Base-by-base conservation (phyloP, 2,113 vertebrate genomes). In the Leptobrachium ailaonicum region DNA sequence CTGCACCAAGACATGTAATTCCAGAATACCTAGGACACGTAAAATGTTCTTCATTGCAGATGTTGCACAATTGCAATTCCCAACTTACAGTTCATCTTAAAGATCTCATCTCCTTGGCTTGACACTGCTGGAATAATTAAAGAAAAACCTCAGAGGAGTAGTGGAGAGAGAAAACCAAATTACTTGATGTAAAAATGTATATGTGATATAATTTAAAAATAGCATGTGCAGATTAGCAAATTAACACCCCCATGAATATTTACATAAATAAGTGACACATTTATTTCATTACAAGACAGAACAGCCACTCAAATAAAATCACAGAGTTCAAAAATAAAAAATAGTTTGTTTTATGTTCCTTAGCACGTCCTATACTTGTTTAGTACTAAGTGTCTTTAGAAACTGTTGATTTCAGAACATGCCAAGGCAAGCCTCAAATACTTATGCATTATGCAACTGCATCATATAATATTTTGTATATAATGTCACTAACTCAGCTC, bases 101-200 rank as follows among this genome's bases (percentile, higher is more conserved):
- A 66, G 66, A 73, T 10, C 7, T 4, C 63, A 87, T 87, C 87
- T 84, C 79, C 86, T 86, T 77, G 82, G 82, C 80, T 77, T 82
- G 41, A n/a, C 60, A 53, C n/a, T 9, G 1, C 60, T 82, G 86
- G 72, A 87, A 84, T 85, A 84, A 85, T 86, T 85, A 81, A 80
- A 41, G 54, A 64, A 44, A 9, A 77, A 32, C 8, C 68, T 71
- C 2, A 64, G 3, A 66, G 70, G 44, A 67, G 32, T 4, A 41
- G 5, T 69, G 43, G 43, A n/a, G 43, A 72, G 43, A 77, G 76
- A 67, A 80, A 80, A 72, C 69, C 41, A 72, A 72, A 72, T 72
- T 79, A 79, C 70, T 66, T 58, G 60, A 73, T 80, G 77, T 80
- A 40, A 80, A 32, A 73, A 44, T 80, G 69, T 73, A 79, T 80